A percentile compares a stretch with the other conserved stretches of the same genome.
These are phyloP conservation scores for Clarias gariepinus DNA, from an alignment of 2,113 vertebrate genomes.

Conservation along the genomic window DNA sequence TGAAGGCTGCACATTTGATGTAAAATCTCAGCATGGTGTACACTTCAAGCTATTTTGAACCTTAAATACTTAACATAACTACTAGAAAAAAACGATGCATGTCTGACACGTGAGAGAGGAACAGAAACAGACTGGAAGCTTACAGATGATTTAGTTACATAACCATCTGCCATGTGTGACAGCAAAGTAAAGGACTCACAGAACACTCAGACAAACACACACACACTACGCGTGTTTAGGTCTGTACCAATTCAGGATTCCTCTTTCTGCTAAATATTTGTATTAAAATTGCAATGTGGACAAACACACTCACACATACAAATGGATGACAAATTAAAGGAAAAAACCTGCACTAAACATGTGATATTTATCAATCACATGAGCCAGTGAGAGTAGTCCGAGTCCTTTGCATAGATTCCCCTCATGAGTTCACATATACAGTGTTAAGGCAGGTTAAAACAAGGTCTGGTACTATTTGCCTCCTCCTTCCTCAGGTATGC, in stretches of 20 bases:
- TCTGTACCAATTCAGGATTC: constrained; percentile 9
- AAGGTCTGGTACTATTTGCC: not conserved
- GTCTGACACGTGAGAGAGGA: not conserved
- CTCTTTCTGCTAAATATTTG: constrained; percentile 17
- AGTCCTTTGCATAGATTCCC: not conserved
- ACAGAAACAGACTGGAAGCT: constrained; percentile 40
- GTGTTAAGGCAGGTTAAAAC: not conserved
- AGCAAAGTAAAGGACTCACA: constrained; percentile 28
- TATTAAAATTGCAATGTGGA: not conserved
- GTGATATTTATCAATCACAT: not conserved
- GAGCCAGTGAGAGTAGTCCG: not conserved
- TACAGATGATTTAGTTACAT: constrained; percentile 51
- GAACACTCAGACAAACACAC: constrained; percentile 11
- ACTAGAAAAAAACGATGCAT: not conserved
- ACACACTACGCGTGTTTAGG: not conserved
- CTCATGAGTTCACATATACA: not conserved
- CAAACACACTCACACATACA: not conserved
- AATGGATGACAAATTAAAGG: not conserved
- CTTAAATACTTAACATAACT: not conserved
- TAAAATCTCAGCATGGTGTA: not conserved
- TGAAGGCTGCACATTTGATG: not conserved
- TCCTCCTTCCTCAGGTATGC: not conserved
- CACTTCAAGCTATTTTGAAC: not conserved
- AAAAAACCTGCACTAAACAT: not conserved
- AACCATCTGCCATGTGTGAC: constrained; percentile 53